Conservation (phyloP, 2,888 invertebrate genomes). For the Cartodere bifasciata region DNA sequence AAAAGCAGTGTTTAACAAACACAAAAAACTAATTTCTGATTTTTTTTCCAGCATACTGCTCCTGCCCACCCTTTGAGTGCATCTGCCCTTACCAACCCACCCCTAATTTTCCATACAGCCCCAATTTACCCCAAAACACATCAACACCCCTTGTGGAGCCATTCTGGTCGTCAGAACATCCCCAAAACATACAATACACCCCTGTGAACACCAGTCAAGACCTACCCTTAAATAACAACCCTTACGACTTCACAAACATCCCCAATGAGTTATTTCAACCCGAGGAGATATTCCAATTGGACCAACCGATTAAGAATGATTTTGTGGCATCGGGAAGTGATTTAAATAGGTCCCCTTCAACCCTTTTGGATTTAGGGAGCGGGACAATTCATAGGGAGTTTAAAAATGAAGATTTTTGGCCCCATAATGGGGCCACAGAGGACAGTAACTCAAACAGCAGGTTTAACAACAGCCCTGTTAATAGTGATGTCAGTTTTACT, state of each 20-base stretch:
- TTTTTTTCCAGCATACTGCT: constrained; percentile 46
- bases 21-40: constrained; percentile 7
- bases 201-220: constrained; percentile 29
- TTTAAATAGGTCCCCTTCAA: constrained; percentile 50
- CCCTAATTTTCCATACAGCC: constrained; percentile 21
- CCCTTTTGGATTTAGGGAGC: constrained; percentile 57
- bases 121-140: constrained; percentile 25
- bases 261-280: constrained; percentile 60
- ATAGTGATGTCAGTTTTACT: no score
- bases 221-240: no score
- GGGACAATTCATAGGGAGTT: constrained; percentile 53
- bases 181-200: constrained; percentile 29
- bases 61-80: constrained; percentile 65
- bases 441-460: constrained; percentile 34
- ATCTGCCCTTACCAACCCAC: constrained; percentile 42
- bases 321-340: constrained; percentile 39
- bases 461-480: no score
- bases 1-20: no score
- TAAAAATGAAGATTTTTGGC: constrained; percentile 48
- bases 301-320: constrained; percentile 56
- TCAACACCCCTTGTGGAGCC: constrained; percentile 25
- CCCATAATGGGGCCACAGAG: constrained; percentile 44
- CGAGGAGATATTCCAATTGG: constrained; percentile 65
- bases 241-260: constrained; percentile 47
- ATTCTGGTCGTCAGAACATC: constrained; percentile 35